These are phyloP conservation scores for Acrocyrtus sp. DNA, from an alignment of 2,888 invertebrate species.

Conservation along the genomic window DNA sequence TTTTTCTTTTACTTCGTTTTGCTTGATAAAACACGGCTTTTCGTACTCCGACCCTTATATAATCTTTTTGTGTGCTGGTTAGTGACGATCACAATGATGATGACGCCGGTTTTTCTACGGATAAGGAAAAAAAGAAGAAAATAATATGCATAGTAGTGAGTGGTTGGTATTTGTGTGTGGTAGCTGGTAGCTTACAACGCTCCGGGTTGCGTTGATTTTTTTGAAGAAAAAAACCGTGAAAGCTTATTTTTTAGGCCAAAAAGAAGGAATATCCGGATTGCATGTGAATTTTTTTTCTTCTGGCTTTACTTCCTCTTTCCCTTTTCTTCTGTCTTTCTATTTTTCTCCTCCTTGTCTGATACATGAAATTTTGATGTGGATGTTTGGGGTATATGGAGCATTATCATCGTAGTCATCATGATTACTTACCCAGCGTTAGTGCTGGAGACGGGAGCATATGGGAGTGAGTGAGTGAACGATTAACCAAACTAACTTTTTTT, in stretches of 20 bases:
- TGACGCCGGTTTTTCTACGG: background rate
- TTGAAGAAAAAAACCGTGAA: too few relatives aligned
- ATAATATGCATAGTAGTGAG: background rate
- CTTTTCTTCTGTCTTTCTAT: background rate
- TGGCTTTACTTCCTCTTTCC: too few relatives aligned
- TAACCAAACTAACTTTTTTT: constrained; percentile 43
- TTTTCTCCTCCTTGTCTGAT: constrained; percentile 8
- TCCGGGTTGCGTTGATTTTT: background rate
- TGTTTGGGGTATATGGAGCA: too few relatives aligned
- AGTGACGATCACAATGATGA: background rate
- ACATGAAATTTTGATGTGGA: constrained; percentile 20
- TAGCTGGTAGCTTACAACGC: background rate
- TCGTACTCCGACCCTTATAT: background rate
- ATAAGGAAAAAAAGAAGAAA: too few relatives aligned
- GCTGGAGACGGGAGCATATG: too few relatives aligned
- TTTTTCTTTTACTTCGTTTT: constrained; percentile 17
- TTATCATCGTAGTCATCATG: constrained; percentile 16
- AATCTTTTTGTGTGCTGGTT: background rate
- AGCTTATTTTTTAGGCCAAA: too few relatives aligned
- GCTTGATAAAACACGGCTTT: constrained; percentile 19
- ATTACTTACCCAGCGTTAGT: constrained; percentile 6
- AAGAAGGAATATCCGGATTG: constrained; percentile 14
- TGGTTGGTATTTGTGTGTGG: background rate
- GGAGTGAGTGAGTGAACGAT: constrained; percentile 37
- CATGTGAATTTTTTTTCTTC: too few relatives aligned